Percentiles rank a stretch among this genome's conserved stretches.
phyloP scores from a whole-genome alignment of 1,140 invertebrate species.

The Cylas formicarius region DNA sequence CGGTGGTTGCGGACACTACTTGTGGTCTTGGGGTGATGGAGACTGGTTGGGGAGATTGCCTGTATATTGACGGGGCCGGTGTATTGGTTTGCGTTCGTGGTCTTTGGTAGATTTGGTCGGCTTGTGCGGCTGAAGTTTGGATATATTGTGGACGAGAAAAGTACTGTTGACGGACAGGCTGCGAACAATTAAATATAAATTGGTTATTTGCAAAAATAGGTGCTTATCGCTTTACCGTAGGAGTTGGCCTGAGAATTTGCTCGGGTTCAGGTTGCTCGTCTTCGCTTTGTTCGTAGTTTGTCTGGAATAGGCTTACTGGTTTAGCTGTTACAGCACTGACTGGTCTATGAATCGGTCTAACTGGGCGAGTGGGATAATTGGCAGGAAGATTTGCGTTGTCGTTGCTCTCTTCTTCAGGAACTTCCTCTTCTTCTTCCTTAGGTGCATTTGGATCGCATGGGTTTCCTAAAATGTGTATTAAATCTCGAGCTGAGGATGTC shows the following conservation, averaged over 20 bases:
- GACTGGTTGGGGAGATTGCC: constrained; percentile 34
- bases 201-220: too few species aligned
- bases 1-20: constrained; percentile 25
- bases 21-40: constrained; percentile 46
- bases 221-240: too few species aligned
- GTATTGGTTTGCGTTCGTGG: constrained; percentile 27
- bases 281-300: constrained; percentile 52
- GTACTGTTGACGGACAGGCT: neutral
- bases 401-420: constrained; percentile 43
- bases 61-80: constrained; percentile 19
- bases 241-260: constrained; percentile 45
- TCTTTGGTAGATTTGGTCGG: constrained; percentile 35
- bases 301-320: constrained; percentile 59
- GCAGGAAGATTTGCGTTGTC: constrained; percentile 55
- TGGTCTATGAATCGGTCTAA: constrained; percentile 42
- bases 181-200: too few species aligned
- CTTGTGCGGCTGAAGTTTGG: constrained; percentile 27
- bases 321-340: constrained; percentile 45
- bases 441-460: constrained; percentile 77
- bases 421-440: constrained; percentile 54
- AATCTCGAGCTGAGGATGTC: too few species aligned
- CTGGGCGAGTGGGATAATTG: constrained; percentile 56
- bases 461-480: constrained; percentile 86
- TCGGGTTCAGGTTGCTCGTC: constrained; percentile 52
- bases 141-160: constrained; percentile 30